A percentile compares a stretch with the other conserved stretches of the same genome.
Conservation (phyloP, 2,888 invertebrate genomes). For the Camptogramma bilineatum region DNA sequence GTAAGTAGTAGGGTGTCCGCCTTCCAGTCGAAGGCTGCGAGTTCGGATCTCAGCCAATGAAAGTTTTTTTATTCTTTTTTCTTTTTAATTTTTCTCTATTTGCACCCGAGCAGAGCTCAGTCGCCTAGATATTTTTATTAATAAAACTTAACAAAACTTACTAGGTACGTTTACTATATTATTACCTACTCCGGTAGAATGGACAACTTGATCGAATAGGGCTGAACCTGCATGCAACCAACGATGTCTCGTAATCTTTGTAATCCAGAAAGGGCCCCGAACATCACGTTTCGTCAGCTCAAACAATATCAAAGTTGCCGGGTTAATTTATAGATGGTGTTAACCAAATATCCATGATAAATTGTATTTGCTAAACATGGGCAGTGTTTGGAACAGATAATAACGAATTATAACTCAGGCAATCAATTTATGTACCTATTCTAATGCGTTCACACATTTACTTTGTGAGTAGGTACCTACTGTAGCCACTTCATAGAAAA, state of each 20-base stretch:
- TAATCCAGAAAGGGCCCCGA: constrained; percentile 23
- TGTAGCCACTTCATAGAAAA: not conserved
- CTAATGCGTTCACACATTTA: too few species aligned
- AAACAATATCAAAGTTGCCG: constrained; percentile 11
- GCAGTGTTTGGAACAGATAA: not conserved
- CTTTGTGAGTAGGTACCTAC: not conserved
- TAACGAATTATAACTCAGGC: not conserved
- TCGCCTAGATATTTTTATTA: too few species aligned
- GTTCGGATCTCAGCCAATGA: too few species aligned
- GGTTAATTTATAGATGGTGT: constrained; percentile 5
- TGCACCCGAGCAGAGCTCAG: too few species aligned
- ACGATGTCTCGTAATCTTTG: constrained; percentile 7
- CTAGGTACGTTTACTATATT: not conserved
- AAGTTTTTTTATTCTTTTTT: too few species aligned
- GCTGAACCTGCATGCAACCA: not conserved
- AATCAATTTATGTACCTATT: too few species aligned
- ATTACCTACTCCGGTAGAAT: too few species aligned
- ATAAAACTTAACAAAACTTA: too few species aligned
- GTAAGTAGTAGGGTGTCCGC: too few species aligned
- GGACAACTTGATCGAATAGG: not conserved
- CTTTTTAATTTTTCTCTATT: too few species aligned
- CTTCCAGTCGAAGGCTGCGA: too few species aligned
- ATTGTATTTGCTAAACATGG: constrained; percentile 1
- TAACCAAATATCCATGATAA: constrained; percentile 10
- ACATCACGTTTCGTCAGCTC: constrained; percentile 28